These are phyloP conservation scores for Phyllotreta striolata DNA, from an alignment of 2,888 invertebrate species.

Conservation along the genomic window DNA sequence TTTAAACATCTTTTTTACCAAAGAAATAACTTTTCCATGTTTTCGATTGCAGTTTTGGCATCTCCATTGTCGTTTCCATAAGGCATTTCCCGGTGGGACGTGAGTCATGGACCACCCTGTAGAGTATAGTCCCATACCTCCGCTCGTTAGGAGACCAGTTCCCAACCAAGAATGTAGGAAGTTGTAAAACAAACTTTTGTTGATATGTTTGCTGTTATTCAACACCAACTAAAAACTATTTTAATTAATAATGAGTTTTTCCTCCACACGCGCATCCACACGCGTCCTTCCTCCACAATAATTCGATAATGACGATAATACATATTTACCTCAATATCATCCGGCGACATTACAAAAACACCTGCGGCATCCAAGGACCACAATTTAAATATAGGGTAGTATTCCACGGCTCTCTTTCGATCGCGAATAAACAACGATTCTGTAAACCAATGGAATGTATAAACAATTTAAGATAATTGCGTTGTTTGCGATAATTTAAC, in stretches of 20 bases:
- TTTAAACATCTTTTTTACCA: too few relatives aligned
- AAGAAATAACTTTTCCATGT: too few relatives aligned
- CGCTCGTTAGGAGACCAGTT: slow-evolving; percentile 42
- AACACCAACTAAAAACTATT: slow-evolving; percentile 34
- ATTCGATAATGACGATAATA: not conserved
- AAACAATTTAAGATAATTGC: not conserved
- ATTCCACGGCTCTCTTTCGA: slow-evolving; percentile 21
- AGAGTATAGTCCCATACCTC: slow-evolving; percentile 33
- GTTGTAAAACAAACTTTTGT: slow-evolving; percentile 36
- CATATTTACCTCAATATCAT: slow-evolving; percentile 31
- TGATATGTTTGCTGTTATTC: slow-evolving; percentile 37
- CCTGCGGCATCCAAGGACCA: slow-evolving; percentile 30
- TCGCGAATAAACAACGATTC: slow-evolving; percentile 28
- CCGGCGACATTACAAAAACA: slow-evolving; percentile 32
- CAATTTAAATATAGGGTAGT: slow-evolving; percentile 39
- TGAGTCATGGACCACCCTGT: too few relatives aligned
- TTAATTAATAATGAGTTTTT: not conserved
- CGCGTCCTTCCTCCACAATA: not conserved
- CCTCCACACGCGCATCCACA: not conserved
- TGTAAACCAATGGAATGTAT: slow-evolving; percentile 15
- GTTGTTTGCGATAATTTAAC: not conserved
- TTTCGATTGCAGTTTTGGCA: too few relatives aligned
- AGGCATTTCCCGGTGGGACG: too few relatives aligned
- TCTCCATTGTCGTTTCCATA: too few relatives aligned
- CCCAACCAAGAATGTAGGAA: slow-evolving; percentile 44